Evolutionary conservation across 1,140 invertebrate genomes (phyloP), one percentile per base, ranked within the genome.

Genomic region (Apis dorsata): DNA sequence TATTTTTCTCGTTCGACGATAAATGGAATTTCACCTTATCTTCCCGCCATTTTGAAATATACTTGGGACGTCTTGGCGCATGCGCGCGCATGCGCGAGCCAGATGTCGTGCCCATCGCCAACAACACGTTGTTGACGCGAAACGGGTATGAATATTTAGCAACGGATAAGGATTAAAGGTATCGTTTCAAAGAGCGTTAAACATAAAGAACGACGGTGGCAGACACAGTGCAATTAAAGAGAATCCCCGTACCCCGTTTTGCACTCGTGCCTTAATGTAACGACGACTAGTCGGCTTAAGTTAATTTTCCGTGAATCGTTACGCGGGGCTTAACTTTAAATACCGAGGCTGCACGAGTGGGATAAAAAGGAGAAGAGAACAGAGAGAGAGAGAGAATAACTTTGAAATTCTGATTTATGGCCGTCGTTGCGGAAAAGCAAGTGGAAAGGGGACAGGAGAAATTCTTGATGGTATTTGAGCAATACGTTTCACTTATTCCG

Each of bases 231-330:
- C 75, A 69, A 57, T 74, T 80, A 85, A 86, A 84, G n/a, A 59
- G 53, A 71, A 63, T 75, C 77, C 24, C 53, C 71, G 34, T 75
- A 63, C 84, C 34, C 49, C 74, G 74, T 51, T n/a, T 63, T 10
- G 55, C 80, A 44, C 72, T 83, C 53, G 34, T 73, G 75, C 84
- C 59, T 68, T 83, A 70, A 83, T 55, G 66, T 73, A 78, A 83
- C 74, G 79, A 82, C 75, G 63, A 71, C 53, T 49, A 73, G 75
- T 49, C 70, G 53, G 77, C 66, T 57, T 75, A 73, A 74, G 66
- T 86, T 87, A 83, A 83, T 87, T 87, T 86, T 34, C 80, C 86
- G 75, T 81, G 72, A 79, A 73, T 60, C 59, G 55, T 57, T 59
- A 17, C 75, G 76, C 51, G 53, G 69, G 34, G 34, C 51, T 55